These are phyloP conservation scores for Virgularia gustaviana DNA, from an alignment of 92 coral and sea anemone species.

Conservation along the genomic window DNA sequence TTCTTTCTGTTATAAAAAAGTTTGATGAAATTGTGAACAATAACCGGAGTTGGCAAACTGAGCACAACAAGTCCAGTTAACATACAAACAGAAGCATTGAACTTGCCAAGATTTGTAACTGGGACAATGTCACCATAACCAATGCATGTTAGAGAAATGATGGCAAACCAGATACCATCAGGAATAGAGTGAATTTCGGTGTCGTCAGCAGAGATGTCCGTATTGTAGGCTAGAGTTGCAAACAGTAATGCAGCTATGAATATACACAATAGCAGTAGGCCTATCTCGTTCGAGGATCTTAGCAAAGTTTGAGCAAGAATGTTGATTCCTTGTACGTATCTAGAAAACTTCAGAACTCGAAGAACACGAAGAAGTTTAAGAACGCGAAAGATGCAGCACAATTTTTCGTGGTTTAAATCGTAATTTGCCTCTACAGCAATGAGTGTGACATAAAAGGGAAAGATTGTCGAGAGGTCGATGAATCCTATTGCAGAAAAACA, in stretches of 20 bases:
- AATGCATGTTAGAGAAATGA: background rate
- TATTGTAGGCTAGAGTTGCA: background rate
- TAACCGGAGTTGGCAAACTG: background rate
- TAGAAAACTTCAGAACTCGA: background rate
- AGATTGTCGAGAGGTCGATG: slow-evolving; percentile 73
- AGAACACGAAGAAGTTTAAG: slow-evolving; percentile 3
- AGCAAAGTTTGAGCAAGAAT: background rate
- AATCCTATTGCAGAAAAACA: slow-evolving; percentile 63
- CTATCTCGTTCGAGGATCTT: background rate
- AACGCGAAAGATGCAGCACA: background rate
- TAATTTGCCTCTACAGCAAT: background rate
- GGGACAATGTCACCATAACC: slow-evolving; percentile 9
- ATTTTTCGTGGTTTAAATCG: background rate
- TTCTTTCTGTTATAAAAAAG: background rate
- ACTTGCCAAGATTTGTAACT: background rate
- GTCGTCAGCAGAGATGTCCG: background rate
- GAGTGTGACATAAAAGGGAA: slow-evolving; percentile 64
- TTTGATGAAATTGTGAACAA: background rate
- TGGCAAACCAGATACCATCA: background rate
- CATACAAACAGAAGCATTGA: background rate
- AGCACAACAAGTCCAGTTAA: background rate
- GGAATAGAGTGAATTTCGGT: background rate
- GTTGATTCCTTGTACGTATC: background rate
- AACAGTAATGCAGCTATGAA: background rate
- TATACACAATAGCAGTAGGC: background rate